phyloP scores from a whole-genome alignment of 2,888 invertebrate species.

The Chloroclysta siterata region DNA sequence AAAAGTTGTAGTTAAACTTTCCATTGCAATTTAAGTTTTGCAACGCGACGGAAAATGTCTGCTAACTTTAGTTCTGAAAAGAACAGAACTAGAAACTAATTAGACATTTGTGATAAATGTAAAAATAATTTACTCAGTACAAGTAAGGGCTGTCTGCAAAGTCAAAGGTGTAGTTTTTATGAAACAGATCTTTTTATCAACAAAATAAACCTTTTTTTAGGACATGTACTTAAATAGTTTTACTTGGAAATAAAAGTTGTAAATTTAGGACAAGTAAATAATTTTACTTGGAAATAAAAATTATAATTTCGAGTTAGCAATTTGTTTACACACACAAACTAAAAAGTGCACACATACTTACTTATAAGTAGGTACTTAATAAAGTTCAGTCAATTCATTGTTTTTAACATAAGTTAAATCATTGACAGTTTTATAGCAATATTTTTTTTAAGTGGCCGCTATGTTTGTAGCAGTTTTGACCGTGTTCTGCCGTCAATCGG shows the following conservation, averaged over 20 bases:
- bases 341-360: too few species aligned
- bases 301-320: too few species aligned
- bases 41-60: conserved; percentile 33
- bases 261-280: background rate
- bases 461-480: conserved; percentile 47
- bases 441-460: conserved; percentile 26
- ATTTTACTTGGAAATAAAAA: too few species aligned
- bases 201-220: background rate
- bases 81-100: conserved; percentile 26
- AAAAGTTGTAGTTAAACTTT: conserved; percentile 28
- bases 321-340: too few species aligned
- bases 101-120: conserved; percentile 26
- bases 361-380: too few species aligned
- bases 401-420: background rate
- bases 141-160: conserved; percentile 7
- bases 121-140: conserved; percentile 21
- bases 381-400: background rate
- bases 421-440: background rate
- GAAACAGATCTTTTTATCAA: background rate
- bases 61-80: conserved; percentile 27
- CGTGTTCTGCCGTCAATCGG: conserved; percentile 61
- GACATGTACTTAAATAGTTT: too few species aligned
- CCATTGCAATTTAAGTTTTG: conserved; percentile 36
- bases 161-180: background rate
- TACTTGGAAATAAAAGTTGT: too few species aligned